Conservation (phyloP, 2,888 invertebrate genomes). For the Dromius quadrimaculatus region DNA sequence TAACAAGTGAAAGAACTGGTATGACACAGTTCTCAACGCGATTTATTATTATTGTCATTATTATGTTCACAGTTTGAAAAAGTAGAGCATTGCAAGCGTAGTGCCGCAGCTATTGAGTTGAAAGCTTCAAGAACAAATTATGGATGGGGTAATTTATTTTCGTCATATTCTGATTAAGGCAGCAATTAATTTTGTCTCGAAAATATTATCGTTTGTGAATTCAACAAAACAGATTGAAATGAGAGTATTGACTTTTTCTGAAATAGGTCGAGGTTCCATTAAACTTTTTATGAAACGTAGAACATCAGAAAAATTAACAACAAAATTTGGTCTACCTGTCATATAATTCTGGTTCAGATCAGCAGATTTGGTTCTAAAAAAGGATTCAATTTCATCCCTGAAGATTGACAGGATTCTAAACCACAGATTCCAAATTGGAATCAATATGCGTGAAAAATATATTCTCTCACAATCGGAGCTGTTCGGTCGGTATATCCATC, state of each 20-base stretch:
- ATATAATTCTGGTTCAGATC: neutral
- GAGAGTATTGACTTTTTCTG: slow-evolving; percentile 4
- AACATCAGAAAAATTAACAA: slow-evolving; percentile 1
- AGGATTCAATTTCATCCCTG: slow-evolving; percentile 10
- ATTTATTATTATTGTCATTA: too few species aligned
- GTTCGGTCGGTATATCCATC: slow-evolving; percentile 11
- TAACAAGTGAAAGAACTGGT: too few species aligned
- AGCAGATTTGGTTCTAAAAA: neutral
- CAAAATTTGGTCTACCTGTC: neutral
- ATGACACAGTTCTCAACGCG: too few species aligned
- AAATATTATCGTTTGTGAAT: too few species aligned
- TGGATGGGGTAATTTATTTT: too few species aligned
- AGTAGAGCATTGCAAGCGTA: too few species aligned
- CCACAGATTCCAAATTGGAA: slow-evolving; percentile 23
- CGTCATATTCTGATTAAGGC: too few species aligned
- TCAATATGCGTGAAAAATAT: slow-evolving; percentile 37
- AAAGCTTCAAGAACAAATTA: too few species aligned
- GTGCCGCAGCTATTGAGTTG: too few species aligned
- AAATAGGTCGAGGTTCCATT: slow-evolving; percentile 15
- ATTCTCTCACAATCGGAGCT: slow-evolving; percentile 13
- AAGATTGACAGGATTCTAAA: slow-evolving; percentile 20
- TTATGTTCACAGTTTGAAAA: too few species aligned
- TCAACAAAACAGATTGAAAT: slow-evolving; percentile 16
- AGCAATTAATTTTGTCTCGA: too few species aligned
- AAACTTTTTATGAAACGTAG: neutral